Evolutionary conservation across 2,888 invertebrate species (phyloP), one percentile per base, ranked within the genome.

Genomic region (Meiosimyza platycephala): DNA sequence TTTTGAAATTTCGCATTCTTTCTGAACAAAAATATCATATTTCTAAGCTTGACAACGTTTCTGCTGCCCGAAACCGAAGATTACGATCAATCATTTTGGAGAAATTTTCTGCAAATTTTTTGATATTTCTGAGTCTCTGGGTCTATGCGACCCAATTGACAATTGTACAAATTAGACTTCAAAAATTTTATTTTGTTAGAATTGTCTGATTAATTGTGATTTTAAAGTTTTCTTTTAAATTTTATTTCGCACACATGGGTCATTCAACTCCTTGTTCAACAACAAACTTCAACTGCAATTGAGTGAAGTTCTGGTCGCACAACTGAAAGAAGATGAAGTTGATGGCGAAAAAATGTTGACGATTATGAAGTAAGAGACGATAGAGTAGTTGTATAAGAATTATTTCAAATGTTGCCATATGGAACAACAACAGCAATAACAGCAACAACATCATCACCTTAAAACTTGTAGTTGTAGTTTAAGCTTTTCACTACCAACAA

Each of bases 181-280:
- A 4, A 28, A 28, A 28, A 28, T 4, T 2, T 3, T 22, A 40
- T 40, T 5, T 40, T 40, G 40, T 7, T 40, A 4, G 9, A 3
- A 40, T 6, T 40, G 9, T 40, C 40, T 2, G 40, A 40, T 40
- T 40, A 1, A 9, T 40, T 40, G 6, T 9, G 40, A 40, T 40
- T 40, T 7, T 9, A 3, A 3, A 40, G 7, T 3, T 40, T 40
- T 40, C 1, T 40, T 40, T 40, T 0, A 28, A 28, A 28, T 28
- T 28, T 4, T 28, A 28, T 78, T 78, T 77, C 78, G 76, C 85
- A 83, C 83, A 85, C 83, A 81, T 83, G 80, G 85, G 82, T 84
- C 85, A 83, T 84, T 85, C 83, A 85, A 84, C 84, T 80, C 80
- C 55, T 28, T 54, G 22, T 22, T 3, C 55, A n/a, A 51, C 66